Evolutionary conservation across 1,140 invertebrate genomes (phyloP), one percentile per base, ranked within the genome.

Genomic region (Cydia fagiglandana): DNA sequence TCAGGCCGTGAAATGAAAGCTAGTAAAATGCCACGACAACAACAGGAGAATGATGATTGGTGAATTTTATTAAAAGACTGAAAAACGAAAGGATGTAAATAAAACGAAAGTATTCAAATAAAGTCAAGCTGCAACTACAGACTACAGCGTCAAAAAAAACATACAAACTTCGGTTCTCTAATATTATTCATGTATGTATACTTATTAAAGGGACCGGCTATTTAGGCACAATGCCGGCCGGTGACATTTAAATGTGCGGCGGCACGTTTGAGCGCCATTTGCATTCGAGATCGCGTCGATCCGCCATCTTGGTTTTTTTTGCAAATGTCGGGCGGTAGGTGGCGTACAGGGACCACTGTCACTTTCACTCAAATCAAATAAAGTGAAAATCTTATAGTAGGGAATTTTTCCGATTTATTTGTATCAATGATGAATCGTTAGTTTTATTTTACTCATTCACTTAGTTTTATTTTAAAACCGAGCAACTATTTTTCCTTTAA

Each of bases 241-340:
- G 82, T 82, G 88, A 90, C 88, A 88, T 89, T 89, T 88, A 90
- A 90, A 90, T 90, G 86, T 83, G 86, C 83, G 88, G 85, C 88
- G 88, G 86, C 82, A 78, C 88, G 87, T 88, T 90, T 86, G 84
- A 81, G 82, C 80, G 83, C 84, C 88, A 89, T 90, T 88, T 88
- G 87, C 88, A 90, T 91, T 79, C 80, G 81, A 85, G 84, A 88
- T 88, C 88, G 88, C 88, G 89, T 87, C 83, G 88, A 87, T 86
- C 88, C 81, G 81, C 84, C 86, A 85, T 88, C 83, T 86, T 88
- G 81, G 64, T 86, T 15, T 87, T 86, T 90, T 89, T 88, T 89
- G 83, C 80, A 84, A 85, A 85, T 81, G 81, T 83, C 74, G 78
- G 83, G 76, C 70, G 50, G 17, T 28, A 75, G 74, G 76, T 41